These are phyloP conservation scores for Elysia crispata DNA, from an alignment of 2,888 invertebrate species.

Conservation along the genomic window DNA sequence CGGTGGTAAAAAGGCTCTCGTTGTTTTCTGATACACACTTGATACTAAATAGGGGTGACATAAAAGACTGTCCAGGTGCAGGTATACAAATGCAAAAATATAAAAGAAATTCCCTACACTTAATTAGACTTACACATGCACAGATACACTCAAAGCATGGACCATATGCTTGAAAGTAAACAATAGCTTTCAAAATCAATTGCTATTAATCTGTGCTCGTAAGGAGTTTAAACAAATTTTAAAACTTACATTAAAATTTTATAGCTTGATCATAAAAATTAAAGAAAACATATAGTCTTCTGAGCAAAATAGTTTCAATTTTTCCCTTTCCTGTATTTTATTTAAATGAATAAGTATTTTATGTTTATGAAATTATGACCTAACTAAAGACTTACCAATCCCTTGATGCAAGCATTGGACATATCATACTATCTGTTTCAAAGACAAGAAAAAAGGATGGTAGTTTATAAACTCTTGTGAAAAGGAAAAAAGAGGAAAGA, in stretches of 20 bases:
- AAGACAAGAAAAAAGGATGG: not conserved
- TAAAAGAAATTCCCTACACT: not conserved
- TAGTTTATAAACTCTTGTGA: too few relatives aligned
- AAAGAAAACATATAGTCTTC: too few relatives aligned
- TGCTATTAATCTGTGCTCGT: too few relatives aligned
- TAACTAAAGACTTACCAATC: conserved; percentile 19
- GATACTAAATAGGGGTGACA: conserved; percentile 24
- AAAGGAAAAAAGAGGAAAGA: too few relatives aligned
- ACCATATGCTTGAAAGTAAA: not conserved
- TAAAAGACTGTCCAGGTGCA: not conserved
- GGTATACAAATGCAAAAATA: not conserved
- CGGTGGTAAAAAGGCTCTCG: conserved; percentile 32
- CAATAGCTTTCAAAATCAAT: too few relatives aligned
- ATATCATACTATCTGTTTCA: conserved; percentile 31
- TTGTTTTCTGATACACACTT: conserved; percentile 37
- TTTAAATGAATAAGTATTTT: too few relatives aligned
- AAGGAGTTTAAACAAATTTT: not conserved
- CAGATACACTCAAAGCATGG: too few relatives aligned
- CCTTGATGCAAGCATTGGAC: conserved; percentile 27
- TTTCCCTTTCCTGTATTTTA: too few relatives aligned
- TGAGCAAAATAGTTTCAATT: not conserved
- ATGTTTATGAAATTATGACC: too few relatives aligned
- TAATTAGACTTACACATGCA: not conserved
- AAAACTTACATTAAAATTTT: not conserved
- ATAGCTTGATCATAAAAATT: not conserved